phyloP scores from a whole-genome alignment of 1,140 invertebrate genomes.

The Babylonia areolata region DNA sequence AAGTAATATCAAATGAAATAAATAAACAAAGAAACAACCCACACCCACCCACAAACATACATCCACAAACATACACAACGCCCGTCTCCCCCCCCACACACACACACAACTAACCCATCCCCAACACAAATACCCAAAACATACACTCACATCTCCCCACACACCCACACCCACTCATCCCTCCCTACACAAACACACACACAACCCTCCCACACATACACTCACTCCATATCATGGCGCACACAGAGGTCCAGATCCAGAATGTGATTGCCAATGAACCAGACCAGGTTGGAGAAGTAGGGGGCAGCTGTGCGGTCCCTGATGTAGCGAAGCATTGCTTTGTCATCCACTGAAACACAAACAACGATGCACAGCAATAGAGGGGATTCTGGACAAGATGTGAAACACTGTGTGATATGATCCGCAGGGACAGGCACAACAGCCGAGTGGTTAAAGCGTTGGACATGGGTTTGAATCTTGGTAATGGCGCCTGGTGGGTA shows the following conservation, averaged over 20 bases:
- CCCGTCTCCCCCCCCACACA: background rate
- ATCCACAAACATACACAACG: background rate
- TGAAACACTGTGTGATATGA: too few species aligned
- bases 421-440: too few species aligned
- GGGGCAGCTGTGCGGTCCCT: constrained; percentile 95
- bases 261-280: constrained; percentile 99
- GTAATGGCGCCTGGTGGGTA: too few species aligned
- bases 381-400: too few species aligned
- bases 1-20: too few species aligned
- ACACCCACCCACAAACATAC: background rate
- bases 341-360: constrained; percentile 86
- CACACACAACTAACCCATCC: constrained; percentile 82
- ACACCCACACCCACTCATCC: background rate
- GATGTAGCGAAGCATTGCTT: constrained; percentile 96
- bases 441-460: too few species aligned
- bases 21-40: background rate
- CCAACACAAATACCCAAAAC: background rate
- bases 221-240: constrained; percentile 92
- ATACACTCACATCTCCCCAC: background rate
- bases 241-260: constrained; percentile 97
- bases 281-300: constrained; percentile 99
- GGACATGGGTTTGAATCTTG: too few species aligned
- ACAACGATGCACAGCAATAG: too few species aligned
- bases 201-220: constrained; percentile 25
- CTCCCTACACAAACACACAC: background rate